Evolutionary conservation across 2,888 invertebrate genomes (phyloP).

Genomic region (Ectobius pallidus): DNA sequence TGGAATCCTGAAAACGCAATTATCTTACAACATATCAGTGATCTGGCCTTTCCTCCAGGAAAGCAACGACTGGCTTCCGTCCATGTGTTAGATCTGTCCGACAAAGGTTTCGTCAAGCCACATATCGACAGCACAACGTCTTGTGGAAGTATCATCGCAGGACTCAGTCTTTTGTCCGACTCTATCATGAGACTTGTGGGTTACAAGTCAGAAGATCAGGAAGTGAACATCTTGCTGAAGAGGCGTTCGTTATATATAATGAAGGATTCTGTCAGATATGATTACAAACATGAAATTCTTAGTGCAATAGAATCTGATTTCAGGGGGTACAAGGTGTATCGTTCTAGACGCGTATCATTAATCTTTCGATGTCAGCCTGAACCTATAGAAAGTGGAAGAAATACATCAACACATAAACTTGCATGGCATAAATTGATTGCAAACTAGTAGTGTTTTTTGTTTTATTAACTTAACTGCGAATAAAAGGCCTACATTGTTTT

Average conservation of each 20-base stretch:
- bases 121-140: conserved; percentile 94
- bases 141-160: conserved; percentile 95
- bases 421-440: too few relatives aligned
- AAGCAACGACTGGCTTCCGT: conserved; percentile 73
- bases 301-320: too few relatives aligned
- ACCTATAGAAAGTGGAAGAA: too few relatives aligned
- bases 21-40: conserved; percentile 71
- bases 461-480: too few relatives aligned
- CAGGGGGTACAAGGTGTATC: too few relatives aligned
- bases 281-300: too few relatives aligned
- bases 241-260: conserved; percentile 89
- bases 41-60: conserved; percentile 70
- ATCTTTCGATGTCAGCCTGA: too few relatives aligned
- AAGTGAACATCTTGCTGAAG: conserved; percentile 76
- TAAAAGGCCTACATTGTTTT: too few relatives aligned
- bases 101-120: conserved; percentile 91
- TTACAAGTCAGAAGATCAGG: conserved; percentile 64
- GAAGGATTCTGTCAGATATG: too few relatives aligned
- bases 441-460: too few relatives aligned
- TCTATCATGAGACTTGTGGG: conserved; percentile 88
- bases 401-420: too few relatives aligned
- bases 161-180: conserved; percentile 82
- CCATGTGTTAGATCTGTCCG: conserved; percentile 94
- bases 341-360: too few relatives aligned
- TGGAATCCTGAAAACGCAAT: conserved; percentile 76